phyloP scores from a whole-genome alignment of 1,140 invertebrate genomes.

The Trichomalopsis sarcophagae region DNA sequence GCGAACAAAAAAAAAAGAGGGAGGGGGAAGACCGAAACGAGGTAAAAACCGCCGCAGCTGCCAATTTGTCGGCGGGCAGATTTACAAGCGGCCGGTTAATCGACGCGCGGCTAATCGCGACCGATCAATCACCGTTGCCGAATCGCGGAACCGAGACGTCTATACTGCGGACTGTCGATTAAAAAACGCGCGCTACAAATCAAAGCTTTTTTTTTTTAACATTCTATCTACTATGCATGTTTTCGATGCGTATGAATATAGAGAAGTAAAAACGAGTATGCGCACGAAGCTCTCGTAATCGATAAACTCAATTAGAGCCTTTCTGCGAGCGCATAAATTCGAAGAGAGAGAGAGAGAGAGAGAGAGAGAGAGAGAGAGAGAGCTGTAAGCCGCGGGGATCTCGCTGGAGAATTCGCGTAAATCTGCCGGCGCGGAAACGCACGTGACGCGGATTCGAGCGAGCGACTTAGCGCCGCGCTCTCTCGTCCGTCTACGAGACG shows the following conservation, averaged over 20 bases:
- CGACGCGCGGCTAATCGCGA: constrained; percentile 34
- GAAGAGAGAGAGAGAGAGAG: background rate
- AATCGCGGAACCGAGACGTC: background rate
- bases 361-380: too few species aligned
- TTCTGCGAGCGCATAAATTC: constrained; percentile 3
- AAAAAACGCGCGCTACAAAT: constrained; percentile 14
- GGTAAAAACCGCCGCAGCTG: background rate
- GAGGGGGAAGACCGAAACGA: background rate
- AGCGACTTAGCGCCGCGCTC: constrained; percentile 61
- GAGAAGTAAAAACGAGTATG: background rate
- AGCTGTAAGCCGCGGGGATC: background rate
- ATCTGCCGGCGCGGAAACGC: constrained; percentile 59
- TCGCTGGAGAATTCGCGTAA: background rate
- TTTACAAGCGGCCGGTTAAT: constrained; percentile 39
- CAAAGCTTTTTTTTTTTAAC: background rate
- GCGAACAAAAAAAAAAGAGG: background rate
- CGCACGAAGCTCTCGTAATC: background rate
- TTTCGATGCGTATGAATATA: too few species aligned
- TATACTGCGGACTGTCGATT: background rate
- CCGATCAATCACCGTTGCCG: constrained; percentile 29
- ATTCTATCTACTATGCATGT: background rate
- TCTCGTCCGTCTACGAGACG: too few species aligned
- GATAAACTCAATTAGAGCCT: background rate
- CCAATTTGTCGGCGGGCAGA: constrained; percentile 33
- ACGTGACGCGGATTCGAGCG: constrained; percentile 67